Percentiles rank a stretch among this genome's conserved stretches.
Conservation (phyloP, 2,113 vertebrate species). For the Semnornis frantzii region DNA sequence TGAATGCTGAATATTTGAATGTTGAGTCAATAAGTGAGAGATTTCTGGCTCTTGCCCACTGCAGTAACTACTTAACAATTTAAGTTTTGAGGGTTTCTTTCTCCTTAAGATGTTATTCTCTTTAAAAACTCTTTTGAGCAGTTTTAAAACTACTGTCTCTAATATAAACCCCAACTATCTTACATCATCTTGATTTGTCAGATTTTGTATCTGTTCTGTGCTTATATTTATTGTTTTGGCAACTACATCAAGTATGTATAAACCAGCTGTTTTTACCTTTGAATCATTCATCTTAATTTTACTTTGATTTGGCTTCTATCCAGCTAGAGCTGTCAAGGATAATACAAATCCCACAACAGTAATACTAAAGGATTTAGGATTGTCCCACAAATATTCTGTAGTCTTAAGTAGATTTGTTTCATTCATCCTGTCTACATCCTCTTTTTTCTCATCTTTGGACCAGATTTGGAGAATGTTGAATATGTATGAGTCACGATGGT, state of each 20-base stretch:
- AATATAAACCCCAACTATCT: not conserved
- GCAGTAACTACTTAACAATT: not conserved
- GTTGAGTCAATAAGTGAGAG: not conserved
- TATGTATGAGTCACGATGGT: not conserved
- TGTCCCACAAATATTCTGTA: not conserved
- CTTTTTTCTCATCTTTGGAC: not conserved
- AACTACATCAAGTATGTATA: not conserved
- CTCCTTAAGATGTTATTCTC: not conserved
- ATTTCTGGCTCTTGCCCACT: not conserved
- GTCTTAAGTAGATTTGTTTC: conserved; percentile 39
- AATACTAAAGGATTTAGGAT: conserved; percentile 1
- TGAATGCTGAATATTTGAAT: not conserved
- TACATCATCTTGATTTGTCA: not conserved
- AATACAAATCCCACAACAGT: not conserved
- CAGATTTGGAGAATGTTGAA: not conserved
- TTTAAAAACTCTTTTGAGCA: not conserved
- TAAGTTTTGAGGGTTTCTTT: not conserved
- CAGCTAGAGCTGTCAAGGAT: conserved; percentile 15
- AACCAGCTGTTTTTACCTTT: not conserved
- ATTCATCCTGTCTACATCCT: not conserved
- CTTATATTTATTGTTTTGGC: not conserved
- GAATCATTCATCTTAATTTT: conserved; percentile 12
- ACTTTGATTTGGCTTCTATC: conserved; percentile 35
- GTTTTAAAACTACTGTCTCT: not conserved
- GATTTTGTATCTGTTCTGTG: not conserved